Evolutionary conservation across 2,113 vertebrate genomes (phyloP).

Genomic region (Seriola quinqueradiata): DNA sequence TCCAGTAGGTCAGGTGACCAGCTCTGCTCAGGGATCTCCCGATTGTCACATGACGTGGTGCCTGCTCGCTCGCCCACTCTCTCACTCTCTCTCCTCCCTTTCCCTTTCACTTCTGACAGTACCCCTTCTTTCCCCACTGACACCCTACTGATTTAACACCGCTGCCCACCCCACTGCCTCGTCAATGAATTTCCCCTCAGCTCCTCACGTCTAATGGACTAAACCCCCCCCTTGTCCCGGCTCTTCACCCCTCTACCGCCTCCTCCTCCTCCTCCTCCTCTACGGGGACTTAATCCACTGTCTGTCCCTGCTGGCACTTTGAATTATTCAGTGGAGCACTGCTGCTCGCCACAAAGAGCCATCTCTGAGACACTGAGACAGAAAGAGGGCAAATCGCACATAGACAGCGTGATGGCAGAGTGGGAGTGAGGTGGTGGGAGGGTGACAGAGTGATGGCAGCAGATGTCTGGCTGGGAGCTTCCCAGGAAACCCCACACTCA

Average conservation of each 20-base stretch:
- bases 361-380: constrained; percentile 39
- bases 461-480: constrained; percentile 76
- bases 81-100: constrained; percentile 15
- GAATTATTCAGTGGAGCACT: constrained; percentile 73
- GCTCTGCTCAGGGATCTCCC: constrained; percentile 74
- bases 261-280: constrained; percentile 31
- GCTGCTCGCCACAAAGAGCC: constrained; percentile 58
- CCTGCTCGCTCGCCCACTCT: neutral
- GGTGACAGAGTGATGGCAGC: constrained; percentile 72
- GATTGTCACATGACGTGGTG: constrained; percentile 67
- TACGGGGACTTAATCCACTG: constrained; percentile 58
- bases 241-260: constrained; percentile 28
- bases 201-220: constrained; percentile 40
- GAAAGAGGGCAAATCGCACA: constrained; percentile 34
- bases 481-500: constrained; percentile 76
- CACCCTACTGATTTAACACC: constrained; percentile 40
- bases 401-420: constrained; percentile 28
- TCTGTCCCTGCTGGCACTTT: constrained; percentile 51
- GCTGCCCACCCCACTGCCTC: neutral
- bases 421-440: constrained; percentile 24
- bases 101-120: constrained; percentile 34
- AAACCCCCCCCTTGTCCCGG: constrained; percentile 33
- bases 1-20: constrained; percentile 80
- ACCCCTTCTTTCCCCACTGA: neutral
- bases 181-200: constrained; percentile 26